phyloP scores from a whole-genome alignment of 2,888 invertebrate genomes.

The Shargacucullia verbasci region DNA sequence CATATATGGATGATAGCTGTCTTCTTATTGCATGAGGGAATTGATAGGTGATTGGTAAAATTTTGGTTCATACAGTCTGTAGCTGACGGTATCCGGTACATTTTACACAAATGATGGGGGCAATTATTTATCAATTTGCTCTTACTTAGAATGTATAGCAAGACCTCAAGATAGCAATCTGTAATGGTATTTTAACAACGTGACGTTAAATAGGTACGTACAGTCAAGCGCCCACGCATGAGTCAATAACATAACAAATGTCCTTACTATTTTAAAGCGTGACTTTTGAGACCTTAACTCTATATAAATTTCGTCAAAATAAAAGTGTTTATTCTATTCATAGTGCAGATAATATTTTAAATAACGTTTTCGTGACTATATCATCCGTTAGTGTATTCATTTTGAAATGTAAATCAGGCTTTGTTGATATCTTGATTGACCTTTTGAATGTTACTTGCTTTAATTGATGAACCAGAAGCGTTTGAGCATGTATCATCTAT shows the following conservation, averaged over 20 bases:
- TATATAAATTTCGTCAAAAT: slow-evolving; percentile 34
- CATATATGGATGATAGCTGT: too few relatives aligned
- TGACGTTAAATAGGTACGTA: slow-evolving; percentile 21
- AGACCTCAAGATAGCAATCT: slow-evolving; percentile 24
- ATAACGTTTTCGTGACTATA: slow-evolving; percentile 30
- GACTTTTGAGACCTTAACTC: slow-evolving; percentile 51
- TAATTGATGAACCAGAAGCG: too few relatives aligned
- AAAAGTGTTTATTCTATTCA: slow-evolving; percentile 16
- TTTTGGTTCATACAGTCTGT: too few relatives aligned
- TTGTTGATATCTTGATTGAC: too few relatives aligned
- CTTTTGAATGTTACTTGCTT: too few relatives aligned
- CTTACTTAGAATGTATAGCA: background rate
- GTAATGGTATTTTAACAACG: slow-evolving; percentile 35
- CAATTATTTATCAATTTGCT: background rate
- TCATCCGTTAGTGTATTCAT: background rate
- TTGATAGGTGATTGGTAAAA: too few relatives aligned
- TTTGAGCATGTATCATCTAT: too few relatives aligned
- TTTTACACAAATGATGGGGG: too few relatives aligned
- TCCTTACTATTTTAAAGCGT: slow-evolving; percentile 57
- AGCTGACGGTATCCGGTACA: too few relatives aligned
- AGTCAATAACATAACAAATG: slow-evolving; percentile 42
- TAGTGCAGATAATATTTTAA: slow-evolving; percentile 8
- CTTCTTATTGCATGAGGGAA: too few relatives aligned
- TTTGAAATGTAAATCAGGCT: slow-evolving; percentile 2
- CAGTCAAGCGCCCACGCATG: slow-evolving; percentile 26